Evolutionary conservation across 2,888 invertebrate species (phyloP).

Genomic region (Athalia cordata): DNA sequence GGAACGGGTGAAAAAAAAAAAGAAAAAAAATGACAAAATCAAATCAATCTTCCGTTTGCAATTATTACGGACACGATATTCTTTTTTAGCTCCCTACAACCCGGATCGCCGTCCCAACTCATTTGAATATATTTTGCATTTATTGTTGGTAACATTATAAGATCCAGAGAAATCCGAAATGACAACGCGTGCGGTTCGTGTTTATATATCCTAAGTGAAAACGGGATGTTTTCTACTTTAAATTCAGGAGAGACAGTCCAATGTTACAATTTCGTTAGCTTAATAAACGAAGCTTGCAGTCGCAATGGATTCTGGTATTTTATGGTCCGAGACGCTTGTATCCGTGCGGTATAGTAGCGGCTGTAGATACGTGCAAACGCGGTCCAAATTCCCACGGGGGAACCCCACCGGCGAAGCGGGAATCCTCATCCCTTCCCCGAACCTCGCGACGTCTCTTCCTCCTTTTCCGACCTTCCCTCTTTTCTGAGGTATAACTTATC

Average conservation of each 20-base stretch:
- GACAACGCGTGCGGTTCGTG: no score
- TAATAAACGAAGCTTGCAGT: conserved; percentile 27
- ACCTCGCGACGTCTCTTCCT: no score
- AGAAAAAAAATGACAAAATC: not conserved
- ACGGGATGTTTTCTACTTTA: not conserved
- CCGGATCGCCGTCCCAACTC: no score
- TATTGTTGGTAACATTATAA: no score
- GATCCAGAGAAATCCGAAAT: no score
- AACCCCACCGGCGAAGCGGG: conserved; percentile 6
- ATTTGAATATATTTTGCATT: no score
- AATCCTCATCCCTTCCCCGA: not conserved
- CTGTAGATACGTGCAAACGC: not conserved
- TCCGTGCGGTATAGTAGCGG: not conserved
- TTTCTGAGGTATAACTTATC: conserved; percentile 31
- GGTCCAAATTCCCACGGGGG: conserved; percentile 38
- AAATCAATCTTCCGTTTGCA: not conserved
- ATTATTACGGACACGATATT: no score
- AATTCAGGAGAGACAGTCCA: not conserved
- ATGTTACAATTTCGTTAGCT: conserved; percentile 24
- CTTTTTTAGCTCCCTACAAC: no score
- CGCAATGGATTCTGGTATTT: conserved; percentile 41
- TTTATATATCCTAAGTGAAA: no score
- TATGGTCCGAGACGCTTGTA: conserved; percentile 33
- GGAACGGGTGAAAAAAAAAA: not conserved
- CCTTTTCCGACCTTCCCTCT: not conserved